A percentile compares a stretch with the other conserved stretches of the same genome.
phyloP scores from a whole-genome alignment of 2,797 vertebrate genomes.

The Pogoniulus pusillus region DNA sequence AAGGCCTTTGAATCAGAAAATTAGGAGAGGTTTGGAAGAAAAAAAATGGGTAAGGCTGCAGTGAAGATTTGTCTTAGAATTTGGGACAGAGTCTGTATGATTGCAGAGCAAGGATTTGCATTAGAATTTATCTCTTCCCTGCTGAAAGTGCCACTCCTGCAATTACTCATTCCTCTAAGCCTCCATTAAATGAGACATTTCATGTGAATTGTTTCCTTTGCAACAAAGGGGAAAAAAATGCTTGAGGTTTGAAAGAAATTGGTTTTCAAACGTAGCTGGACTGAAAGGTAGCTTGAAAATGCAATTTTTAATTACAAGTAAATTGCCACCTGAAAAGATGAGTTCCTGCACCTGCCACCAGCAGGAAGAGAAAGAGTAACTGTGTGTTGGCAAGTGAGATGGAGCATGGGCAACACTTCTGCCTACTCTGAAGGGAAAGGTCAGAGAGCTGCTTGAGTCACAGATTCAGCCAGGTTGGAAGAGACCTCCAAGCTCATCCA shows the following conservation, averaged over 20 bases:
- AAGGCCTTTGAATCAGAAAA: neutral
- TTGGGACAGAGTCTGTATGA: neutral
- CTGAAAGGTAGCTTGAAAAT: neutral
- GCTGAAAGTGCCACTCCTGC: neutral
- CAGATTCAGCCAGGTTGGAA: too few relatives aligned
- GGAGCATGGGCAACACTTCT: neutral
- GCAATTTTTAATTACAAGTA: neutral
- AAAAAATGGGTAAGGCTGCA: neutral
- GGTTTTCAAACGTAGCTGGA: neutral
- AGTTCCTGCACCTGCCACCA: neutral
- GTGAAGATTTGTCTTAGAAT: neutral
- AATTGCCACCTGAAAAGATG: neutral
- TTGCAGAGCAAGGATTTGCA: neutral
- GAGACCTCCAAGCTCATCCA: too few relatives aligned
- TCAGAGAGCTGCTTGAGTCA: neutral
- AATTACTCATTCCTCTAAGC: constrained; percentile 12
- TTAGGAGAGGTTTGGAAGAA: neutral
- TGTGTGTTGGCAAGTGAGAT: neutral
- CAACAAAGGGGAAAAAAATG: neutral
- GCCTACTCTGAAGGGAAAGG: neutral
- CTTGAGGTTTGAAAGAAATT: constrained; percentile 20
- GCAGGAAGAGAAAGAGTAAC: neutral
- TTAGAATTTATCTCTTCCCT: neutral
- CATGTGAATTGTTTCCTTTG: neutral
- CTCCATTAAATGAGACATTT: neutral